Evolutionary conservation across 2,113 vertebrate genomes (phyloP).

Genomic region (Macheiramphus alcinus): DNA sequence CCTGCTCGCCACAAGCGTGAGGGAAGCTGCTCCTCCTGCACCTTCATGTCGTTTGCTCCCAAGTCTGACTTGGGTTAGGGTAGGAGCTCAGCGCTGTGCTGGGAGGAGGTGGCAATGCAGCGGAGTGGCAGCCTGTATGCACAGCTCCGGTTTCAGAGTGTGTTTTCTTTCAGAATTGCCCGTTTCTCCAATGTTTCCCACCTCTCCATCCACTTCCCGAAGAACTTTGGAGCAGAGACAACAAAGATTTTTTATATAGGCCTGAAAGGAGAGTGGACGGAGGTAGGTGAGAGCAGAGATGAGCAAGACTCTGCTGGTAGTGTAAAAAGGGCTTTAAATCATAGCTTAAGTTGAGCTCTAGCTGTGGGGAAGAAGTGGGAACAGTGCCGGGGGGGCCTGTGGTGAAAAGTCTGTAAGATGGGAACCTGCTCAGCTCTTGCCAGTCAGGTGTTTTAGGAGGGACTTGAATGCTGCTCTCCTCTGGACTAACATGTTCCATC

Average conservation of each 20-base stretch:
- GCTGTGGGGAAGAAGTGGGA: background rate
- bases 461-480: too few relatives aligned
- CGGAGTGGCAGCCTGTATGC: background rate
- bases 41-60: rapidly evolving
- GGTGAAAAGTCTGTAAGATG: too few relatives aligned
- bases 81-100: rapidly evolving
- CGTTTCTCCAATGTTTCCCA: slow-evolving; percentile 91
- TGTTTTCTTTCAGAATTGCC: slow-evolving; percentile 79
- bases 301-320: rapidly evolving
- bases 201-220: slow-evolving; percentile 93
- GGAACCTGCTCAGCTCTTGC: background rate
- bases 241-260: slow-evolving; percentile 94
- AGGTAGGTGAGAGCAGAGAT: slow-evolving; percentile 74
- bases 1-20: rapidly evolving
- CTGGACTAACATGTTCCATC: background rate
- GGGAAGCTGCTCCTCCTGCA: background rate
- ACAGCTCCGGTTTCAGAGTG: background rate
- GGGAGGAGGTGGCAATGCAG: background rate
- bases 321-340: too few relatives aligned
- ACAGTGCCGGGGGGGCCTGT: rapidly evolving
- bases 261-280: slow-evolving; percentile 89
- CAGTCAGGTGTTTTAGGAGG: background rate
- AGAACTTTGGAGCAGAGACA: slow-evolving; percentile 90
- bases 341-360: background rate
- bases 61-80: rapidly evolving